phyloP scores from a whole-genome alignment of 2,888 invertebrate genomes.

The Catocala fraxini region DNA sequence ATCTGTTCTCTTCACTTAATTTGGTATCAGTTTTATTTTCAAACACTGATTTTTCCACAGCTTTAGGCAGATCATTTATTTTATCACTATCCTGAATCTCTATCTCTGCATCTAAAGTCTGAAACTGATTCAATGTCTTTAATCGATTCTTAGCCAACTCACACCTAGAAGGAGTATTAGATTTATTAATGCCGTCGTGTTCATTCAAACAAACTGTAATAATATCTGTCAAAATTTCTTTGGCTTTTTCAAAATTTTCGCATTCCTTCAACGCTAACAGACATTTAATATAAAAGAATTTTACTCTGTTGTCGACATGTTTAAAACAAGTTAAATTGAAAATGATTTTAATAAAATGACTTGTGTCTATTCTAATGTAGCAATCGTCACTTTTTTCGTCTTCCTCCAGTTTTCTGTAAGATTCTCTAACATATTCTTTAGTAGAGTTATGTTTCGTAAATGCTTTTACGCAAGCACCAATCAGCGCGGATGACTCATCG shows the following conservation, averaged over 20 bases:
- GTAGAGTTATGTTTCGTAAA: conserved; percentile 33
- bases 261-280: conserved; percentile 23
- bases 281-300: conserved; percentile 29
- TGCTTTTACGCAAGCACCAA: conserved; percentile 32
- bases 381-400: conserved; percentile 23
- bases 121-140: conserved; percentile 27
- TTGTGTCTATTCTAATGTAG: conserved; percentile 29
- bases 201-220: conserved; percentile 23
- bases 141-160: conserved; percentile 25
- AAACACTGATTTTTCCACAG: conserved; percentile 21
- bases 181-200: conserved; percentile 23
- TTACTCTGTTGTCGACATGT: conserved; percentile 30
- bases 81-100: conserved; percentile 22
- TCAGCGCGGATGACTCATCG: conserved; percentile 35
- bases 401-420: conserved; percentile 28
- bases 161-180: conserved; percentile 20
- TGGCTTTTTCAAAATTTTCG: conserved; percentile 23
- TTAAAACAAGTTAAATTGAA: conserved; percentile 33
- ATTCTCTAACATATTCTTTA: conserved; percentile 30
- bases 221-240: conserved; percentile 31
- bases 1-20: conserved; percentile 21
- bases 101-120: conserved; percentile 26
- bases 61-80: conserved; percentile 28
- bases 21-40: conserved; percentile 19
- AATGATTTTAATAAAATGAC: conserved; percentile 24